Conservation (phyloP, 2,113 vertebrate genomes). For the Tragulus kanchil region DNA sequence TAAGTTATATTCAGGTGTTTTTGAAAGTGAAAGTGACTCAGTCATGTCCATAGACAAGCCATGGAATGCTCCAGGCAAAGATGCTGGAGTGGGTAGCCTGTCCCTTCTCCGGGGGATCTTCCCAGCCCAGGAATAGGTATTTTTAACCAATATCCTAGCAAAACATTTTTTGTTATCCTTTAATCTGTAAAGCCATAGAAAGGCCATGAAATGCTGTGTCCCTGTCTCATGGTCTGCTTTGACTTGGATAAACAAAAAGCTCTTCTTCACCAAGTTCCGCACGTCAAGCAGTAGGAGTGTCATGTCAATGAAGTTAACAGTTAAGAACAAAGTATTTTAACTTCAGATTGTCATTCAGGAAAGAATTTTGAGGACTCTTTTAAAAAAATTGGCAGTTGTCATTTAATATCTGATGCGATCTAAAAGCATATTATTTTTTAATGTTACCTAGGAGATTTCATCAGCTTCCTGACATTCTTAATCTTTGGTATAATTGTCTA, state of each 20-base stretch:
- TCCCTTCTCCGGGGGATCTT: no score
- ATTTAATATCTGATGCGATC: constrained; percentile 88
- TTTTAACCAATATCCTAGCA: constrained; percentile 7
- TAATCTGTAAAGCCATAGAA: constrained; percentile 55
- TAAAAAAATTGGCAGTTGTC: constrained; percentile 89
- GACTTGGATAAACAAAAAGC: constrained; percentile 73
- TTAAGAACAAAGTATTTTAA: constrained; percentile 88
- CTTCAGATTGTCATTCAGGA: constrained; percentile 87
- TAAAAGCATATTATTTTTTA: constrained; percentile 90
- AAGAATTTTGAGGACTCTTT: constrained; percentile 87
- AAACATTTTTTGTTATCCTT: constrained; percentile 26
- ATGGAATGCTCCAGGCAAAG: no score
- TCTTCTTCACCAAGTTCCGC: constrained; percentile 79
- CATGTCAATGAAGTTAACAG: constrained; percentile 85
- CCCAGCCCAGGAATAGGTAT: not conserved
- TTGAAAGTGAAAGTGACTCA: not conserved
- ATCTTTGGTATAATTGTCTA: constrained; percentile 89
- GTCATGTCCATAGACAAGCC: no score
- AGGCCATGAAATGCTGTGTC: constrained; percentile 15
- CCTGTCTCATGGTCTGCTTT: constrained; percentile 60
- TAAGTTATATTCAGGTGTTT: constrained; percentile 48
- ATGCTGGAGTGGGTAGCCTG: no score
- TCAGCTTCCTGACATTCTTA: constrained; percentile 89
- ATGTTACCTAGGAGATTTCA: constrained; percentile 89
- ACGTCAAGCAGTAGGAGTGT: constrained; percentile 81